Evolutionary conservation across 2,797 vertebrate species (phyloP).

Genomic region (Halcyon chelicuti): DNA sequence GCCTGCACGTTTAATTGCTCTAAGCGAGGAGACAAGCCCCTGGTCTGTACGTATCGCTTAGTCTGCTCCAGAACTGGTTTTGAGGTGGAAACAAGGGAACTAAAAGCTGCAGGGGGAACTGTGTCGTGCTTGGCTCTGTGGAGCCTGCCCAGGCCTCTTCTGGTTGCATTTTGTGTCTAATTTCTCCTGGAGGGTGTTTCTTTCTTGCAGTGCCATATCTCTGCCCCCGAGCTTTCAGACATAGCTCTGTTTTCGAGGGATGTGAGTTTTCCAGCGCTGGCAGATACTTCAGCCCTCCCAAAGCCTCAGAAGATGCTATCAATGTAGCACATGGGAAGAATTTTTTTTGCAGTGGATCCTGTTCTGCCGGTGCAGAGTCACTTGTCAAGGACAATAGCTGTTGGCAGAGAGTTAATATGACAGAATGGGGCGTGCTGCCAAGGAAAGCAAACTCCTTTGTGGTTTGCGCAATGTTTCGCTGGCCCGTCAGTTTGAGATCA

Average conservation of each 20-base stretch:
- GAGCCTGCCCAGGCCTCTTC: not conserved
- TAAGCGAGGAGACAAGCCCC: not conserved
- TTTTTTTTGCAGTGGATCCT: not conserved
- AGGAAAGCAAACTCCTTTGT: conserved; percentile 62
- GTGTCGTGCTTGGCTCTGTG: not conserved
- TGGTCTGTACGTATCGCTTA: not conserved
- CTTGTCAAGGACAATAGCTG: conserved; percentile 68
- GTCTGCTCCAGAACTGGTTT: not conserved
- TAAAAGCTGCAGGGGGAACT: not conserved
- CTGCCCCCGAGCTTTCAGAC: not conserved
- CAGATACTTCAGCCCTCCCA: not conserved
- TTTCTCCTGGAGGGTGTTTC: not conserved
- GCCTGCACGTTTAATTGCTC: not conserved
- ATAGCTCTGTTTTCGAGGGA: not conserved
- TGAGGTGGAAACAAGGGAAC: not conserved
- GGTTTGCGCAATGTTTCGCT: not conserved
- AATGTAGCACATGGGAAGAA: not conserved
- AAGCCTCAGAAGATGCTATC: not conserved
- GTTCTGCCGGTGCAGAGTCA: conserved; percentile 47
- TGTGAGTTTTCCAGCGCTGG: not conserved
- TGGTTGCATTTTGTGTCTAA: not conserved
- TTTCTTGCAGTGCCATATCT: not conserved
- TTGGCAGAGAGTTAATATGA: conserved; percentile 49
- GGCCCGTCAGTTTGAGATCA: conserved; percentile 35
- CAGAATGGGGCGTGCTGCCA: conserved; percentile 49